Percentiles rank a stretch among this genome's conserved stretches.
Evolutionary conservation across 2,113 vertebrate genomes (phyloP).

Genomic region (Chaetorhynchus papuensis): DNA sequence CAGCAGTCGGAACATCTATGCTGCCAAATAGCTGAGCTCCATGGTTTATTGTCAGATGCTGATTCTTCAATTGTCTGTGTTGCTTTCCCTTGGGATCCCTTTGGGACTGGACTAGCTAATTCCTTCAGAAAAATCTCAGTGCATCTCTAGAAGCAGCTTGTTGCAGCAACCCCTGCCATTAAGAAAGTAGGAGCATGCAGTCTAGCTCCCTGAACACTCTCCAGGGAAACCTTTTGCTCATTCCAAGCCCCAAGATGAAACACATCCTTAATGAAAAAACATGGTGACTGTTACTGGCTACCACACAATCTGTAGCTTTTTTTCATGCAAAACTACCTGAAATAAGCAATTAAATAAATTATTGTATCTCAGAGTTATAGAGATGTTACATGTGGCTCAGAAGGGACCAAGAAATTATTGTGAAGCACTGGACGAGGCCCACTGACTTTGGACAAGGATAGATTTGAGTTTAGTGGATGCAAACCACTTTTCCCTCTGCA

Average conservation of each 20-base stretch:
- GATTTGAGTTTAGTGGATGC: background rate
- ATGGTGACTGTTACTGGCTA: background rate
- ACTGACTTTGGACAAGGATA: background rate
- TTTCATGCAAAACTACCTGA: background rate
- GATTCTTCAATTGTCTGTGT: background rate
- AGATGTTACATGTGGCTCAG: background rate
- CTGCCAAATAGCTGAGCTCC: slow-evolving; percentile 1
- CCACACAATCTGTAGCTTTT: background rate
- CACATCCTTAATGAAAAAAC: background rate
- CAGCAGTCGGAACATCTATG: background rate
- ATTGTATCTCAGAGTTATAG: background rate
- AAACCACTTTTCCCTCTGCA: background rate
- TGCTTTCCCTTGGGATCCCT: background rate
- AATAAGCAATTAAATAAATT: background rate
- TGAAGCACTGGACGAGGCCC: background rate
- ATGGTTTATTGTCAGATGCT: background rate
- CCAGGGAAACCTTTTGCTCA: background rate
- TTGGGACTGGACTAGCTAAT: background rate
- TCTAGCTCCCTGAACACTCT: background rate
- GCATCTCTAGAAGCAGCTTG: background rate
- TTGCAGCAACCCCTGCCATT: background rate
- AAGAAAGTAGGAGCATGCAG: background rate
- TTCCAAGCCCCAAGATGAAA: background rate
- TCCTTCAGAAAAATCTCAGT: background rate
- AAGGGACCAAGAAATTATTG: background rate